Evolutionary conservation across 2,113 vertebrate species (phyloP), one percentile per base, ranked within the genome.

Genomic region (Fregata magnificens): DNA sequence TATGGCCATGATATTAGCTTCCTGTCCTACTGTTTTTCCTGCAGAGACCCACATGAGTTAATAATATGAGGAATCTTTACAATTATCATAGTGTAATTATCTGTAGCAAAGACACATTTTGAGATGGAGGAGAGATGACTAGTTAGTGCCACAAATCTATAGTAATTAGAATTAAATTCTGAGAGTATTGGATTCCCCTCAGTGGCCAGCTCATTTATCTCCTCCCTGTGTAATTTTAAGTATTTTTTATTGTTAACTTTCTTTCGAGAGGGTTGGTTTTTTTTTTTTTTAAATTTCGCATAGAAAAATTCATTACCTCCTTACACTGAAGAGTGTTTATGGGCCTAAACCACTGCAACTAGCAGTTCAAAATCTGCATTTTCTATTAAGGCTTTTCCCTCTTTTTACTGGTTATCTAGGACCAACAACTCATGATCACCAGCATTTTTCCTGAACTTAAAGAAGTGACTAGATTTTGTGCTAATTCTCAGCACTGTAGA

Each of bases 31-130:
- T 65, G 55, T n/a, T 79, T 73, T 67, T 55, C 82, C 91, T 83
- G 91, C 59, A 93, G 91, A 82, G 67, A 85, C 38, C 29, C 61
- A 55, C 71, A 66, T 13, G 67, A 90, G 42, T 66, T 94, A 93
- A 86, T 52, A 88, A 63, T 38, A 44, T 66, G 74, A 96, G 56
- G 78, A 94, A 90, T 86, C 38, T 67, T 86, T 77, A 62, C 79
- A 95, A 93, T 95, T 96, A 97, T 71, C 79, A 63, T 13, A 34
- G 58, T 29, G 79, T 86, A 96, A 96, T 96, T 96, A 86, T 93
- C 87, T 95, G 91, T 52, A 86, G 84, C 67, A 88, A 86, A 95
- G 80, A 90, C 40, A 31, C 71, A 80, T 87, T 93, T 73, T 62
- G 90, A 95, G 70, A 69, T 66, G 66, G 66, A 94, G 55, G 63